phyloP scores from a whole-genome alignment of 2,888 invertebrate species.

The Augiades crinisus region DNA sequence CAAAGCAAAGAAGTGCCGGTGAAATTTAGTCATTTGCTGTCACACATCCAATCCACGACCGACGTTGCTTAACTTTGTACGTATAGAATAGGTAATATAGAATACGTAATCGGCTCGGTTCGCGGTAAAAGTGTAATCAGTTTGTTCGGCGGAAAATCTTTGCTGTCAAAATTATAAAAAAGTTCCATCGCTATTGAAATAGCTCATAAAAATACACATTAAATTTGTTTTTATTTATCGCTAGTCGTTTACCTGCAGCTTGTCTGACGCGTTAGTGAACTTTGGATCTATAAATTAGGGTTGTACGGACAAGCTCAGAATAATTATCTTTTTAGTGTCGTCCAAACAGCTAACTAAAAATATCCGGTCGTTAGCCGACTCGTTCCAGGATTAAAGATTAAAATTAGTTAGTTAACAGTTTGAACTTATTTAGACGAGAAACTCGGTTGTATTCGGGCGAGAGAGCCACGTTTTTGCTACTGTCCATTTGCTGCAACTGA shows the following conservation, averaged over 20 bases:
- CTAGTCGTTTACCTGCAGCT: not conserved
- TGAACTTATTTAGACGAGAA: conserved; percentile 38
- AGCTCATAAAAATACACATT: no score
- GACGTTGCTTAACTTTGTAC: no score
- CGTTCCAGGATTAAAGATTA: conserved; percentile 60
- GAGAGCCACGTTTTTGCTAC: conserved; percentile 6
- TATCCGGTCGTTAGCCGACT: conserved; percentile 61
- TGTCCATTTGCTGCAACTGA: conserved; percentile 8
- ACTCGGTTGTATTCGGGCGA: conserved; percentile 10
- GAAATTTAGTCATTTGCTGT: no score
- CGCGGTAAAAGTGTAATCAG: no score
- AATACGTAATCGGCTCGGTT: no score
- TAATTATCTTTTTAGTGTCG: conserved; percentile 59
- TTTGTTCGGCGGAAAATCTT: no score
- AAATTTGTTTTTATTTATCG: no score
- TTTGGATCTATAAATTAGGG: conserved; percentile 60
- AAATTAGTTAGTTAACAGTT: conserved; percentile 66
- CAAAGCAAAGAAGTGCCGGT: no score
- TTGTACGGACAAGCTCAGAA: conserved; percentile 51
- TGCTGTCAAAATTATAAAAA: no score
- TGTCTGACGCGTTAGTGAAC: conserved; percentile 5
- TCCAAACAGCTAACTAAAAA: conserved; percentile 65
- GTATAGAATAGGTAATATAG: no score
- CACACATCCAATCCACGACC: no score
- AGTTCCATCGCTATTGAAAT: no score